These are phyloP conservation scores for Hyaena hyaena DNA, from an alignment of 2,113 vertebrate species.

Conservation along the genomic window DNA sequence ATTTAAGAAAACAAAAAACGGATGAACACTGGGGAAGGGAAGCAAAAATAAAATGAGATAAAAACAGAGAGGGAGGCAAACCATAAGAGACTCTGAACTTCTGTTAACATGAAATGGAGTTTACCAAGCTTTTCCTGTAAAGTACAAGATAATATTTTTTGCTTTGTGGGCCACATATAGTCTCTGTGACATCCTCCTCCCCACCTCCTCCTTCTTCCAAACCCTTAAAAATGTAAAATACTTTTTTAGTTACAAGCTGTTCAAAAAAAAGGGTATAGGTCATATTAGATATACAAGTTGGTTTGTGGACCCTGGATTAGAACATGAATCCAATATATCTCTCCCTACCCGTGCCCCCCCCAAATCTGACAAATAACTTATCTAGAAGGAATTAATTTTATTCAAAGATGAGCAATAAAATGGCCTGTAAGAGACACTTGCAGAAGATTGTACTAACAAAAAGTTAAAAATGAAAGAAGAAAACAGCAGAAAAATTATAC, in stretches of 20 bases:
- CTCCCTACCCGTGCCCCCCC: not conserved
- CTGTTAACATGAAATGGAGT: not conserved
- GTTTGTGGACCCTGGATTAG: not conserved
- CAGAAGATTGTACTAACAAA: not conserved
- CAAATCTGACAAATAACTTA: not conserved
- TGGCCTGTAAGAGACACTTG: not conserved
- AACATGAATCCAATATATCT: not conserved
- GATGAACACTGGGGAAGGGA: no score
- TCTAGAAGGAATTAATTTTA: not conserved
- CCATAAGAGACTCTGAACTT: not conserved
- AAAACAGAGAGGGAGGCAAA: no score
- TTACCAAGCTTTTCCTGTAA: not conserved
- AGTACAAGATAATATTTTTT: not conserved
- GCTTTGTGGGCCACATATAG: not conserved
- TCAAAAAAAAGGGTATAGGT: not conserved
- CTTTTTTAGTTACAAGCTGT: not conserved
- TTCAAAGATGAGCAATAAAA: not conserved
- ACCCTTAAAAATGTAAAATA: not conserved
- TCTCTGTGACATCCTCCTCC: not conserved
- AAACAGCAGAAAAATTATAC: not conserved
- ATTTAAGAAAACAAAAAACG: no score
- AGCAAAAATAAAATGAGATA: no score
- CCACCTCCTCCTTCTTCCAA: not conserved
- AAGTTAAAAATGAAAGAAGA: not conserved
- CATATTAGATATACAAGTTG: not conserved